Base-by-base conservation (phyloP, 2,797 vertebrate genomes). In the Labeo calbasu region DNA sequence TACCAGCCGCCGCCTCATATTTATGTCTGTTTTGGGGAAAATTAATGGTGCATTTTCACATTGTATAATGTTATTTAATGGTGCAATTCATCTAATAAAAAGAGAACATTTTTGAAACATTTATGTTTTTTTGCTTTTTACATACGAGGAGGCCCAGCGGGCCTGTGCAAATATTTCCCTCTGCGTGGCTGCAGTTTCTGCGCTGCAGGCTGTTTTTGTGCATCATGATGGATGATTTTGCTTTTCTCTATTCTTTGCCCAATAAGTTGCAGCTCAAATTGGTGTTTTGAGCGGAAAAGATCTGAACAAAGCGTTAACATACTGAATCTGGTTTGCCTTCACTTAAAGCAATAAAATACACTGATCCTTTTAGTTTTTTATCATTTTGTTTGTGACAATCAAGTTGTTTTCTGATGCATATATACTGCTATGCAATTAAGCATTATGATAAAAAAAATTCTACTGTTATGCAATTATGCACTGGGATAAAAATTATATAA, bases 31-130 rank as follows among this genome's bases (percentile, higher is more conserved):
- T 98, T 97, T 96, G 83, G 91, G 93, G 94, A 95, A 97, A 99
- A 99, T 98, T 99, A 99, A 99, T 99, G 97, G 96, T 97, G 97
- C 98, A 99, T 99, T 97, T 98, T 98, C 96, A 94, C 95, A 95
- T 97, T 97, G 97, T 97, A 97, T 98, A 98, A 97, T 97, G 96
- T 97, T 96, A 98, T 99, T 96, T 99, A 99, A 99, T 98, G 98
- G 97, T 98, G 97, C 97, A 97, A 97, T 97, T 96, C 97, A 96
- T 98, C 96, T 98, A 97, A 98, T 98, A 97, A 96, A 96, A 96
- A 94, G 59, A 79, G 72, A 95, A 94, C 94, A 95, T 96, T 97
- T 96, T 94, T 95, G 89, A 81, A 95, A 95, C 95, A 96, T 94
- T 94, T 92, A 91, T 90, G 91, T 92, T 19, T 93, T 36, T 94